These are phyloP conservation scores for Leptobrachium ailaonicum DNA, from an alignment of 2,113 vertebrate genomes.

Conservation along the genomic window DNA sequence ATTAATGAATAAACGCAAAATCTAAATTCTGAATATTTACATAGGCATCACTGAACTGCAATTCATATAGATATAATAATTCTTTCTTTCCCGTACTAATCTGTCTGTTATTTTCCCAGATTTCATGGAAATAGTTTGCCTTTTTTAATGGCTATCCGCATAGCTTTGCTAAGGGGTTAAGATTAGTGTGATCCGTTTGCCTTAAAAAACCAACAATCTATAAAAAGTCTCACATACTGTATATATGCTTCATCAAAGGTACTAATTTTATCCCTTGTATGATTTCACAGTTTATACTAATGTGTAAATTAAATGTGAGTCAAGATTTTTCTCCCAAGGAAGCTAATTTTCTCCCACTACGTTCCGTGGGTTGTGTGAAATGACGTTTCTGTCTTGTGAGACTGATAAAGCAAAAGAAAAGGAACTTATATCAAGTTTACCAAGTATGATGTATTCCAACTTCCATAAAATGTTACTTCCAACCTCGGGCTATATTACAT, in stretches of 20 bases:
- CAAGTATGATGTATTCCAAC: too few relatives aligned
- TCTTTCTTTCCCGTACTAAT: too few relatives aligned
- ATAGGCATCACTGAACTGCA: too few relatives aligned
- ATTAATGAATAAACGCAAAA: too few relatives aligned
- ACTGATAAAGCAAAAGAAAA: not conserved
- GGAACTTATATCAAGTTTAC: not conserved
- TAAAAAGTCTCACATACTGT: conserved; percentile 21
- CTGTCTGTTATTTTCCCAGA: too few relatives aligned
- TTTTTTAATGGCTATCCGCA: too few relatives aligned
- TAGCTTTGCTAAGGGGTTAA: too few relatives aligned
- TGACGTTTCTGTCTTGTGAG: not conserved
- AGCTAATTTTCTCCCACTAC: conserved; percentile 14
- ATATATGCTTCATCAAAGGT: conserved; percentile 9
- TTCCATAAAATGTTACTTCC: too few relatives aligned
- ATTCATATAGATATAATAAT: too few relatives aligned
- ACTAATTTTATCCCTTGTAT: conserved; percentile 27
- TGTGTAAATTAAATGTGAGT: conserved; percentile 38
- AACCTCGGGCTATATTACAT: too few relatives aligned
- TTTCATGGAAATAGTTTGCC: too few relatives aligned
- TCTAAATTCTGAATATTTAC: too few relatives aligned
- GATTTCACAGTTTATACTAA: conserved; percentile 31
- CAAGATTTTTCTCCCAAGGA: not conserved
- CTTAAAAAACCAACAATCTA: conserved; percentile 9
- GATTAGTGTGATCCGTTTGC: not conserved
- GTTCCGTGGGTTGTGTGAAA: conserved; percentile 2